Conservation (phyloP, 2,797 vertebrate genomes). For the Crenichthys baileyi region DNA sequence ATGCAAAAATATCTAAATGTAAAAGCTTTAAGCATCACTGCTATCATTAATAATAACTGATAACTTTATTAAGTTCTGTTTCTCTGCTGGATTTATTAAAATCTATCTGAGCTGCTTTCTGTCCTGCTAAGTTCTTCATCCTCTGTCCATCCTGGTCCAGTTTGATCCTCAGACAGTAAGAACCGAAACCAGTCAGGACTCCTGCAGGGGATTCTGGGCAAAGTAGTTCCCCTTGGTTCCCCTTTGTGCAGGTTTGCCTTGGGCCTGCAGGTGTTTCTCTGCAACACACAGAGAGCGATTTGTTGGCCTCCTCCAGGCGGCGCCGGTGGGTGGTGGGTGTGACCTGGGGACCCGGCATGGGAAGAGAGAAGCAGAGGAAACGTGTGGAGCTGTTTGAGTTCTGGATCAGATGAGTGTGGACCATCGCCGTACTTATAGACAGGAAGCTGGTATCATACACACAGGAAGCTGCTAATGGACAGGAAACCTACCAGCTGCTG, state of each 20-base stretch:
- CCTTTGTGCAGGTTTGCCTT: neutral
- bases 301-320: neutral
- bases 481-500: slow-evolving; percentile 11
- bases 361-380: slow-evolving; percentile 7
- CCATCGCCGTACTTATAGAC: neutral
- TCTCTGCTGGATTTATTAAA: neutral
- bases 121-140: neutral
- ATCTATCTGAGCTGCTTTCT: too few relatives aligned
- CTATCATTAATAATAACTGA: too few relatives aligned
- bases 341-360: neutral
- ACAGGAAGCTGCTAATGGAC: slow-evolving; percentile 20
- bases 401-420: neutral
- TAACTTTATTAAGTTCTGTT: too few relatives aligned
- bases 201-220: slow-evolving; percentile 1
- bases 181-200: neutral
- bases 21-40: too few relatives aligned
- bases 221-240: neutral
- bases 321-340: neutral
- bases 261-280: neutral
- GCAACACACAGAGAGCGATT: neutral
- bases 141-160: neutral
- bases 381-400: neutral
- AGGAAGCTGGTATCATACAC: slow-evolving; percentile 23
- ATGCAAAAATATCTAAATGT: too few relatives aligned
- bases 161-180: neutral